Base-by-base conservation (phyloP, 2,888 invertebrate species). In the Shargacucullia verbasci region DNA sequence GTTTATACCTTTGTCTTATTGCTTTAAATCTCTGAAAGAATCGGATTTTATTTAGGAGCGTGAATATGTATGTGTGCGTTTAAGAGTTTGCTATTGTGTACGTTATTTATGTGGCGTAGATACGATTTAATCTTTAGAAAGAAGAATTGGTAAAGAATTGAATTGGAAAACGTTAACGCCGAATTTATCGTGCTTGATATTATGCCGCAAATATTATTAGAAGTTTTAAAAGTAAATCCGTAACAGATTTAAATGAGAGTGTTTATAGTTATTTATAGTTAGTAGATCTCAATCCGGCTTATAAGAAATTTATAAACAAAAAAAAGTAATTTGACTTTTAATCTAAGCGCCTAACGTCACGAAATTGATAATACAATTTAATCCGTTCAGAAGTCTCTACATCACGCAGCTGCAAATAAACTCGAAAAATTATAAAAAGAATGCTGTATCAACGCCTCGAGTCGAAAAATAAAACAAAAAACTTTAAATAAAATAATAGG, bases 1-100 rank as follows among this genome's bases (percentile, higher is more conserved):
- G 85, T 85, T 87, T 85, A 81, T 80, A 84, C 82, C 82, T 87
- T 84, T 84, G 83, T 84, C 85, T 87, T 80, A 76, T 81, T 86
- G 81, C 79, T 81, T 80, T 78, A 74, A 72, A 75, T 72, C 76
- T 47, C 60, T 65, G 59, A 71, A 73, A 78, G 76, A 76, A 71
- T 79, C 67, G 62, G 57, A 67, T 70, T 74, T 70, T 70, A 59
- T 68, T 62, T 52, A 48, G 59, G 35, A 50, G 15, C 40, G 62
- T 57, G 52, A 52, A 50, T 67, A 47, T 57, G 70, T 48, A 53
- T 58, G 70, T 52, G 34, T 49, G 48, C 15, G 37, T 50, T 41
- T 25, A 33, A 35, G 27, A 34, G n/a, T 29, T 29, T 15, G 12
- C 4, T 41, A 31, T 52, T 38, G 40, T 67, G 34, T 44, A 34